Conservation (phyloP, 2,888 invertebrate genomes). For the Xanthia icteritia region DNA sequence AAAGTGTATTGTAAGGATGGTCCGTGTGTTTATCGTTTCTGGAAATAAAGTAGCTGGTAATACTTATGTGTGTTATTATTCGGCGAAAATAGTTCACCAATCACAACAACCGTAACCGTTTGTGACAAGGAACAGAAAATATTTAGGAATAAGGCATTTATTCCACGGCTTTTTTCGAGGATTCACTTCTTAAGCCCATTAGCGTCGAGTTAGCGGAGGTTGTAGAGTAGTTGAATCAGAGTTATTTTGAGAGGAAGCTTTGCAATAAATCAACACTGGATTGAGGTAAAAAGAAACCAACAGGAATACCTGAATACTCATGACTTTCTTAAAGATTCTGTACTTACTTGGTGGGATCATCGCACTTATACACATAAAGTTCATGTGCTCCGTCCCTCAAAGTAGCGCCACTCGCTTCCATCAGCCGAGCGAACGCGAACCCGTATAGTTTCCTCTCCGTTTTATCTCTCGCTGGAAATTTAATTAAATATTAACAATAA, state of each 20-base stretch:
- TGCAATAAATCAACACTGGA: not conserved
- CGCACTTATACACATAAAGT: constrained; percentile 98
- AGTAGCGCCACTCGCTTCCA: constrained; percentile 97
- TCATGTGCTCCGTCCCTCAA: constrained; percentile 96
- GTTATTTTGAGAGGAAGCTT: not conserved
- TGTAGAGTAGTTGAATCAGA: not conserved
- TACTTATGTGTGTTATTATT: too few species aligned
- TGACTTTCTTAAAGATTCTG: not conserved
- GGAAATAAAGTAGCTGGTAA: too few species aligned
- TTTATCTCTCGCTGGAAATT: constrained; percentile 94
- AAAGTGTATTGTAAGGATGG: not conserved
- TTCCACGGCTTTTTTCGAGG: not conserved
- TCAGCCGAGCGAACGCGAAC: constrained; percentile 96
- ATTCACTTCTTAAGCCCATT: not conserved
- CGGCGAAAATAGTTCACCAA: too few species aligned
- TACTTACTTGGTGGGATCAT: constrained; percentile 93
- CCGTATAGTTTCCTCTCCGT: constrained; percentile 97
- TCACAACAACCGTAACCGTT: not conserved
- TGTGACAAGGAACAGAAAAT: not conserved
- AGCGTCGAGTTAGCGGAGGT: not conserved
- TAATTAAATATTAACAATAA: not conserved
- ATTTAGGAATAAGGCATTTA: not conserved
- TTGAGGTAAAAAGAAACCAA: not conserved
- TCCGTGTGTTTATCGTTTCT: too few species aligned
- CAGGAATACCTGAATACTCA: not conserved